A percentile compares a stretch with the other conserved stretches of the same genome.
phyloP scores from a whole-genome alignment of 2,888 invertebrate genomes.

The Rhamphomyia laevipes region DNA sequence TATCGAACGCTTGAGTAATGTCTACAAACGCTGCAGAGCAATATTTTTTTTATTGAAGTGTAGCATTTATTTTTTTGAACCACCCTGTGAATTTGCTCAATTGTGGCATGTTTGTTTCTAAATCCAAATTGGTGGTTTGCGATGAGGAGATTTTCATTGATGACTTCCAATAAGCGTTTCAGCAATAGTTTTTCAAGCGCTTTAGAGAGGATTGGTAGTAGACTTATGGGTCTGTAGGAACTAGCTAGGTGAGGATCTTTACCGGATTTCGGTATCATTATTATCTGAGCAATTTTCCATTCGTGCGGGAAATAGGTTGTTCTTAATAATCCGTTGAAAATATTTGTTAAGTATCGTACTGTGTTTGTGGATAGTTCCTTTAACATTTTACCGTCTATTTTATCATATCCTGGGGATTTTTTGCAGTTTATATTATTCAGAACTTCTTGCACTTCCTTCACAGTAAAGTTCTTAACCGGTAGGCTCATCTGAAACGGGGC shows the following conservation, averaged over 20 bases:
- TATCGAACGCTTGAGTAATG: not conserved
- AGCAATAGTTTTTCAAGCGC: slow-evolving; percentile 2
- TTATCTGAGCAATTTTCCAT: not conserved
- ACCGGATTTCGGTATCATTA: slow-evolving; percentile 4
- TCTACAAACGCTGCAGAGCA: not conserved
- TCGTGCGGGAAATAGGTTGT: too few relatives aligned
- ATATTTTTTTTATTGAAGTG: not conserved
- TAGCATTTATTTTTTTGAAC: not conserved
- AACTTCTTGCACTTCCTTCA: too few relatives aligned
- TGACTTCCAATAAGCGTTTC: not conserved
- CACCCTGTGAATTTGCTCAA: not conserved
- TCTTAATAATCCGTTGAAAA: too few relatives aligned
- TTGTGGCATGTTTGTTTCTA: not conserved
- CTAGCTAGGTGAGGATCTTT: not conserved
- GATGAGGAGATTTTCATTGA: not conserved
- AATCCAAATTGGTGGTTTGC: not conserved
- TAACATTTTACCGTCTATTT: not conserved
- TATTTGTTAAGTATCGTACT: not conserved
- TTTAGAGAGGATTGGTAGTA: slow-evolving; percentile 3
- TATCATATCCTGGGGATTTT: not conserved
- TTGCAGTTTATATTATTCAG: not conserved
- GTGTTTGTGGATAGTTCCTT: not conserved
- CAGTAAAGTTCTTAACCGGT: too few relatives aligned
- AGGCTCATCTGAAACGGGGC: too few relatives aligned
- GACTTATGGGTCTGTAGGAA: slow-evolving; percentile 2